Evolutionary conservation across 1,140 invertebrate genomes (phyloP), one percentile per base, ranked within the genome.

Genomic region (Octopus bimaculoides): DNA sequence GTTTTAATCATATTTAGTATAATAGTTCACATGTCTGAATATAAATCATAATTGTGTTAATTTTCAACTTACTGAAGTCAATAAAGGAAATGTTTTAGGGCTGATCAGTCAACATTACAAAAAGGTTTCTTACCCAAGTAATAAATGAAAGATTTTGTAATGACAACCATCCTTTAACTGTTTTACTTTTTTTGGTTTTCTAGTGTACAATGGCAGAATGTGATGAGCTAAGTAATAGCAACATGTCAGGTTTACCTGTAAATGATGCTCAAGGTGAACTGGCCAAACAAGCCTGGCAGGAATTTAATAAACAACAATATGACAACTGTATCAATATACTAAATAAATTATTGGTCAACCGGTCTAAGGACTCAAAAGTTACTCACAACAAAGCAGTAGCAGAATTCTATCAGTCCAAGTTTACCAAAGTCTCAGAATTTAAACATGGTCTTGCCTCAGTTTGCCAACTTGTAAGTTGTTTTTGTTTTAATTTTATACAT

Each of bases 341-440:
- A 69, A 91, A 91, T 54, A 92, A 93, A 85, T 86, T 95, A 26
- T 92, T 92, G 78, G 84, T 87, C 5, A 87, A 92, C 26, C 90
- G 92, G 53, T 91, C 92, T 3, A 92, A 91, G 61, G 94, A 95
- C 87, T 88, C 92, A 0, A 95, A 95, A 87, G 92, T 95, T 17
- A 88, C 92, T 0, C 94, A 94, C 82, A 96, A 96, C 86, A 93
- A 93, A 87, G 92, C 93, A 7, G 92, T 96, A 0, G 92, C 92
- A 1, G 94, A 95, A 80, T 95, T 93, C 88, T 94, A 93, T 85
- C 92, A 93, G 83, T 92, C 91, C 83, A 93, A 94, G 55, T 91
- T 94, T 80, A 94, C 92, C 78, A 94, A 95, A 82, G 92, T 93
- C 12, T 93, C 94, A 54, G 90, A 93, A 61, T 94, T 96, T 83